phyloP scores from a whole-genome alignment of 2,797 vertebrate genomes.

The Pipistrellus pipistrellus region DNA sequence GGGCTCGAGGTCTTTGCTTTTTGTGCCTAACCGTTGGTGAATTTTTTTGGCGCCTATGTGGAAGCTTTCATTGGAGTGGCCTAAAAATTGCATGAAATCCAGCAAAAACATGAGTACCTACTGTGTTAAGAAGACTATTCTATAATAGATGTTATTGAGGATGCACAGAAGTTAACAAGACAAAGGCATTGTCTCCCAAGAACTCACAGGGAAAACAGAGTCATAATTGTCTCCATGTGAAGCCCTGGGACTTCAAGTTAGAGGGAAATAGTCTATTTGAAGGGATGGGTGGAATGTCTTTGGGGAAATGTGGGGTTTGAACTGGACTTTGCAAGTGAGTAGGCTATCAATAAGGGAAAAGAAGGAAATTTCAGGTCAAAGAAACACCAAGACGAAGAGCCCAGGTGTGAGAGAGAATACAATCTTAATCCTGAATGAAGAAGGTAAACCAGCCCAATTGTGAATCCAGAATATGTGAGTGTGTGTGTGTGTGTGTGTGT shows the following conservation, averaged over 20 bases:
- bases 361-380: background rate
- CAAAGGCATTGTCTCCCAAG: background rate
- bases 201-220: background rate
- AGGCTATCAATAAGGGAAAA: background rate
- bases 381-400: background rate
- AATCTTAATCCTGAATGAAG: no score
- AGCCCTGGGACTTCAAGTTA: background rate
- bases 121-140: background rate
- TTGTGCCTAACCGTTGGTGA: background rate
- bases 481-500: background rate
- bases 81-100: background rate
- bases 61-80: background rate
- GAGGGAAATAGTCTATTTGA: background rate
- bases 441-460: accelerated
- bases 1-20: background rate
- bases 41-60: background rate
- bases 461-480: background rate
- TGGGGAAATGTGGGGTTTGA: background rate
- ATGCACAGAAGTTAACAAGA: background rate
- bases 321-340: background rate
- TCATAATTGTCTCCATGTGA: background rate
- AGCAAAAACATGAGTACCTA: background rate
- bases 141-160: background rate
- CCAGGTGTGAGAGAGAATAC: background rate
- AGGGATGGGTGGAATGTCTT: background rate